These are phyloP conservation scores for Andrena flavipes DNA, from an alignment of 2,888 invertebrate species.

Conservation along the genomic window DNA sequence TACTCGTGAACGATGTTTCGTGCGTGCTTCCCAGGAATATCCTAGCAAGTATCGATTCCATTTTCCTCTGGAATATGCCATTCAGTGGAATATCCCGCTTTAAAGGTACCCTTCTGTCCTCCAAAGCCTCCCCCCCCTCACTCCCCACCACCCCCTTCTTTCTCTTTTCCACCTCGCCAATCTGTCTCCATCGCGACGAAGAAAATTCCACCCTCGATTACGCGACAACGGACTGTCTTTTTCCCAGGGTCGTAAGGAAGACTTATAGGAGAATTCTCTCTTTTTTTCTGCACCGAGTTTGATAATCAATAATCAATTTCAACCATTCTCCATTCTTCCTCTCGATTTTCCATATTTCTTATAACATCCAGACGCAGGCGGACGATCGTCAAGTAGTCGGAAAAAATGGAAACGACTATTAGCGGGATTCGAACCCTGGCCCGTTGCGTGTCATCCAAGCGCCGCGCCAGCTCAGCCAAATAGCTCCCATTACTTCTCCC, in stretches of 20 bases:
- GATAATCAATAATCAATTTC: conserved; percentile 30
- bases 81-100: conserved; percentile 21
- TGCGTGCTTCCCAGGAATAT: neutral
- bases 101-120: conserved; percentile 1
- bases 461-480: conserved; percentile 10
- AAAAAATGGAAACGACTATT: too few relatives aligned
- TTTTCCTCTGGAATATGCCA: conserved; percentile 20
- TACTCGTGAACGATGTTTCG: too few relatives aligned
- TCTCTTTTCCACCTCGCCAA: conserved; percentile 39
- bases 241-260: neutral
- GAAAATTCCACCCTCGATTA: conserved; percentile 40
- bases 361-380: too few relatives aligned
- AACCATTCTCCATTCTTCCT: neutral
- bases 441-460: conserved; percentile 9
- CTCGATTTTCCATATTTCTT: too few relatives aligned
- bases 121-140: neutral
- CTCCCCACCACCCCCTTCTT: neutral
- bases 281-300: neutral
- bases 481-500: conserved; percentile 8
- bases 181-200: conserved; percentile 42
- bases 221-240: conserved; percentile 1
- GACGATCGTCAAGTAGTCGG: too few relatives aligned
- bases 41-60: conserved; percentile 24
- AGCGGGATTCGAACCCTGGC: neutral
- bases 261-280: neutral